Evolutionary conservation across 2,888 invertebrate species (phyloP), one percentile per base, ranked within the genome.

Genomic region (Mesochorus sp.): DNA sequence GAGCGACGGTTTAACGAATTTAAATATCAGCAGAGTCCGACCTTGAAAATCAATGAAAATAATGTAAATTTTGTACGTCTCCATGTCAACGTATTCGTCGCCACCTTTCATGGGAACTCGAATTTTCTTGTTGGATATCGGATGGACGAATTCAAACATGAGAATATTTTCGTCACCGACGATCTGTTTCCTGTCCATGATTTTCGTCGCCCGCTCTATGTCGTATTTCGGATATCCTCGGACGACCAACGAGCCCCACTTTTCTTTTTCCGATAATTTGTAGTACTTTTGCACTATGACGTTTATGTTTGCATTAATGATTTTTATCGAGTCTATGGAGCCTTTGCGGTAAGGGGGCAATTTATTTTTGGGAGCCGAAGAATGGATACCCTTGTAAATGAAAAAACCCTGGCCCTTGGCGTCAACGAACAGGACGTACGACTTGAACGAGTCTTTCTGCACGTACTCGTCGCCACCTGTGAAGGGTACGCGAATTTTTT

Each of bases 11-110:
- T n/a, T n/a, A n/a, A n/a, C n/a, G n/a, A n/a, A n/a, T n/a, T 67
- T 53, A 5, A 19, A 44, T 8, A 67, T 31, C 3, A 67, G 12
- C 10, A 55, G 17, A 5, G 68, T 70, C 19, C 21, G 21, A 17
- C 57, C 47, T 24, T 14, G 1, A 10, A 10, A 17, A 17, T 49
- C 57, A 14, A 70, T 57, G 47, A 44, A 59, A 14, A 70, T 70
- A 0, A 47, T 6, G 24, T 14, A 70, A 34, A 49, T 14, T 14
- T 70, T 14, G 2, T 6, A 2, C 49, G 68, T 70, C 3, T 2
- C 4, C 1, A 5, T 34, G 1, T 70, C 26, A 0, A 59, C 3
- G 39, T 49, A 34, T 1, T 47, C 68, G 21, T 70, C 68, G n/a
- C 68, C 68, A 3, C 47, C 28, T 5, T 39, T 24, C 1, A 70